phyloP scores from a whole-genome alignment of 2,888 invertebrate genomes.

The Sussaba pulchella region DNA sequence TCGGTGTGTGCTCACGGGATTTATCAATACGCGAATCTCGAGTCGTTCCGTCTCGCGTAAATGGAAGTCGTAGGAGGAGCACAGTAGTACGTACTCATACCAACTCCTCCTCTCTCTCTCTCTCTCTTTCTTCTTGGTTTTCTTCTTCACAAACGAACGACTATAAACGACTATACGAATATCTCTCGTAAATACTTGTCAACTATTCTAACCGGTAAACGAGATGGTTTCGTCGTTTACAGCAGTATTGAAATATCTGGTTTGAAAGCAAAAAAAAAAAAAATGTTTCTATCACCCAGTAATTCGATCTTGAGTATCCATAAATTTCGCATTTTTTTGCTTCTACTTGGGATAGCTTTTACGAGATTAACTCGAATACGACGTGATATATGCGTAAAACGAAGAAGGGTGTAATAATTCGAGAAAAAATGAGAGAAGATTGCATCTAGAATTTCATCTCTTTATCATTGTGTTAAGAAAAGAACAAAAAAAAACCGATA shows the following conservation, averaged over 20 bases:
- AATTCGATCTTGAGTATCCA: slow-evolving; percentile 2
- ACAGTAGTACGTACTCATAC: slow-evolving; percentile 46
- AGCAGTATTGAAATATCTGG: background rate
- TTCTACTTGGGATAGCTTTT: background rate
- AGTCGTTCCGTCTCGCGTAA: slow-evolving; percentile 42
- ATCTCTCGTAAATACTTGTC: slow-evolving; percentile 33
- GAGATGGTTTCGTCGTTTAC: slow-evolving; percentile 3
- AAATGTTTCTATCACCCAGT: too few relatives aligned
- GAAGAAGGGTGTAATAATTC: slow-evolving; percentile 1
- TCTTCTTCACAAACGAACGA: background rate
- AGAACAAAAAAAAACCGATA: background rate
- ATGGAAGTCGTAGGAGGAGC: slow-evolving; percentile 51
- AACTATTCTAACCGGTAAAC: slow-evolving; percentile 16
- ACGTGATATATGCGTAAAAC: too few relatives aligned
- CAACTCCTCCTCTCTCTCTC: slow-evolving; percentile 34
- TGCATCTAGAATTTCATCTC: background rate
- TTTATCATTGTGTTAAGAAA: slow-evolving; percentile 6
- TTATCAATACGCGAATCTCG: slow-evolving; percentile 54
- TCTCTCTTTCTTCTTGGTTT: too few relatives aligned
- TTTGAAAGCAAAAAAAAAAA: background rate
- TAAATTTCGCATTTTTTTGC: slow-evolving; percentile 6
- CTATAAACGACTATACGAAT: slow-evolving; percentile 35
- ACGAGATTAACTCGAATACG: slow-evolving; percentile 3
- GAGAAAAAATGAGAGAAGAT: slow-evolving; percentile 10
- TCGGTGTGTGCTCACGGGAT: slow-evolving; percentile 10